Percentiles rank a stretch among this genome's conserved stretches.
Conservation (phyloP, 2,797 vertebrate genomes). For the Artibeus lituratus region DNA sequence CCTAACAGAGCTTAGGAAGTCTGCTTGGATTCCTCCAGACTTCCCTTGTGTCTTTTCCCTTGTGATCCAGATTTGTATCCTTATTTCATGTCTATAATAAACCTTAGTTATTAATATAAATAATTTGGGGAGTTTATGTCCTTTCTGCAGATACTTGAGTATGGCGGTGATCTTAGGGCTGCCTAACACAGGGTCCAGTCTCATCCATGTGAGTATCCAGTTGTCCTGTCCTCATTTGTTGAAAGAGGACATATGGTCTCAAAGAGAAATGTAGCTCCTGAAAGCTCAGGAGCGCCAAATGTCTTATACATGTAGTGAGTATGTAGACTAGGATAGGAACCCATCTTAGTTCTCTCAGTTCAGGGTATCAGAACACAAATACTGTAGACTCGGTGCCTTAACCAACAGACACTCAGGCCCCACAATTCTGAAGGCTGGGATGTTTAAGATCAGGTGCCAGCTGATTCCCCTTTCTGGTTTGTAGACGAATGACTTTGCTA, state of each 20-base stretch:
- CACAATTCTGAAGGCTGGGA: not conserved
- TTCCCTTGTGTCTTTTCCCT: not conserved
- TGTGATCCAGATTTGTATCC: not conserved
- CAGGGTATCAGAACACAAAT: not conserved
- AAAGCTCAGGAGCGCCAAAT: not conserved
- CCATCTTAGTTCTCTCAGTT: not conserved
- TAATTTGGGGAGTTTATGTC: not conserved
- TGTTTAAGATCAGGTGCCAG: not conserved
- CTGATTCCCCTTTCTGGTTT: not conserved
- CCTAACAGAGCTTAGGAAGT: not conserved
- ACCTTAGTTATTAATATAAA: not conserved
- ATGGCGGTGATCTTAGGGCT: not conserved
- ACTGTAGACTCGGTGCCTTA: not conserved
- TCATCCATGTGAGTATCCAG: not conserved
- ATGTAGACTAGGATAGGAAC: not conserved
- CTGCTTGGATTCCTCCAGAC: not conserved
- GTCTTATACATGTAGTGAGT: not conserved
- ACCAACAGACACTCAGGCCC: not conserved
- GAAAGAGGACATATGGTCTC: not conserved
- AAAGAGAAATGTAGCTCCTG: not conserved
- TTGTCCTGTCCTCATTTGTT: not conserved
- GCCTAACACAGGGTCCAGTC: not conserved
- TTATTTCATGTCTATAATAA: not conserved
- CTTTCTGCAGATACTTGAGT: not conserved
- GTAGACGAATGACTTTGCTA: not conserved